Percentiles rank a stretch among this genome's conserved stretches.
Conservation (phyloP, 2,888 invertebrate genomes). For the Drosophila fulvimacula region DNA sequence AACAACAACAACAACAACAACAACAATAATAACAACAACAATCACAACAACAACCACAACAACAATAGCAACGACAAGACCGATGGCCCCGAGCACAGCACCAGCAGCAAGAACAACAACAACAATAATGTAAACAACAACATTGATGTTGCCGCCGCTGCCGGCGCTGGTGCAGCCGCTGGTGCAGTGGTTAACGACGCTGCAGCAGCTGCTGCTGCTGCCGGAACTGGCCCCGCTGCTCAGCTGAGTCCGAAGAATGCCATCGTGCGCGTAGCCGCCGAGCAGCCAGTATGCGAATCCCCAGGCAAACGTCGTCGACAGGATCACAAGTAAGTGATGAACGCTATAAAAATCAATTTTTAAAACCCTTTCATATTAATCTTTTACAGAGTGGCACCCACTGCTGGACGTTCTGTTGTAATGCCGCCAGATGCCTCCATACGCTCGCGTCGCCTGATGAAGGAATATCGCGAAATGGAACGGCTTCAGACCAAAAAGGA, state of each 20-base stretch:
- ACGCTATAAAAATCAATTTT: background rate
- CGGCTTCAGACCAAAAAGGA: slow-evolving; percentile 89
- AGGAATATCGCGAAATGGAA: slow-evolving; percentile 93
- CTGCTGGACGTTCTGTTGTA: slow-evolving; percentile 70
- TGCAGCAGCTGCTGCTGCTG: slow-evolving; percentile 13
- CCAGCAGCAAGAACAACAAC: slow-evolving; percentile 69
- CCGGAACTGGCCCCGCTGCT: slow-evolving; percentile 22
- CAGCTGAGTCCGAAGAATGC: slow-evolving; percentile 53
- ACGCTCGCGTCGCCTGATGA: slow-evolving; percentile 92
- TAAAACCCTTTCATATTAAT: background rate
- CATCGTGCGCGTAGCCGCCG: slow-evolving; percentile 61
- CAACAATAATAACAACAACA: slow-evolving; percentile 86
- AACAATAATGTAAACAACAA: slow-evolving; percentile 32
- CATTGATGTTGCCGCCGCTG: slow-evolving; percentile 42
- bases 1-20: slow-evolving; percentile 86
- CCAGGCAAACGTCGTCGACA: slow-evolving; percentile 81
- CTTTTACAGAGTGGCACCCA: slow-evolving; percentile 82
- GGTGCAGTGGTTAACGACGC: slow-evolving; percentile 84
- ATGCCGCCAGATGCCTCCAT: slow-evolving; percentile 87
- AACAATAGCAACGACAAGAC: slow-evolving; percentile 87
- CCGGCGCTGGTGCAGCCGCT: slow-evolving; percentile 20
- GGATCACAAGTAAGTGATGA: slow-evolving; percentile 75
- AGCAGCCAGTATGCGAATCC: slow-evolving; percentile 69
- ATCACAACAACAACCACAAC: slow-evolving; percentile 39
- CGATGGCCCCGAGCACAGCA: slow-evolving; percentile 86